Conservation (phyloP, 2,888 invertebrate genomes). For the Drosophila nigricruria region DNA sequence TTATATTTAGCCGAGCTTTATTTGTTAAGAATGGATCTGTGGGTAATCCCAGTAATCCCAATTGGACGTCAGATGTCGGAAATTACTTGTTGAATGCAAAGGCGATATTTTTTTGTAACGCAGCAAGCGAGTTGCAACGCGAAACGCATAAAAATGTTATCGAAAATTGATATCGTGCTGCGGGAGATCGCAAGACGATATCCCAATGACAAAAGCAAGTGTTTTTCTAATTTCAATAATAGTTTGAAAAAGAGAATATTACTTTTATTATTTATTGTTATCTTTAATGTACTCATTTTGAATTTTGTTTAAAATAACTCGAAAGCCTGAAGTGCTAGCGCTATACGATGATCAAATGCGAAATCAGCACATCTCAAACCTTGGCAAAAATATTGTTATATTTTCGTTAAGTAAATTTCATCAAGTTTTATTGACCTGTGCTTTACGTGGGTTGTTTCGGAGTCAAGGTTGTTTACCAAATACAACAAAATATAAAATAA, state of each 20-base stretch:
- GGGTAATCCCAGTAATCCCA: too few relatives aligned
- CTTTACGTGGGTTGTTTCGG: background rate
- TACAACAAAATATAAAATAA: background rate
- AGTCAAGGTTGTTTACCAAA: constrained; percentile 7
- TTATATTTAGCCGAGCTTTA: too few relatives aligned
- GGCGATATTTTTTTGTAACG: too few relatives aligned
- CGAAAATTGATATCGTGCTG: too few relatives aligned
- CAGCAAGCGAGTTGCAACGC: background rate
- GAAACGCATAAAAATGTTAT: background rate
- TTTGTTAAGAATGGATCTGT: too few relatives aligned
- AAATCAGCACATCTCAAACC: constrained; percentile 1
- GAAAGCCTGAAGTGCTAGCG: too few relatives aligned
- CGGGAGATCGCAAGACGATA: background rate
- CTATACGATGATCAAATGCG: background rate
- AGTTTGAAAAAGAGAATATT: background rate
- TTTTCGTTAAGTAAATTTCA: background rate
- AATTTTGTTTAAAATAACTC: background rate
- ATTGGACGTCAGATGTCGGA: background rate
- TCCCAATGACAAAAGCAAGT: background rate
- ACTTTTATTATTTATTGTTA: background rate
- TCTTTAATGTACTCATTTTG: background rate
- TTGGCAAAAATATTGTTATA: constrained; percentile 1
- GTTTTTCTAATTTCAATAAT: background rate
- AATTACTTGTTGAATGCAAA: too few relatives aligned
- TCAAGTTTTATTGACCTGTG: constrained; percentile 6